Evolutionary conservation across 2,888 invertebrate species (phyloP).

Genomic region (Mesopsocus fuscifrons): DNA sequence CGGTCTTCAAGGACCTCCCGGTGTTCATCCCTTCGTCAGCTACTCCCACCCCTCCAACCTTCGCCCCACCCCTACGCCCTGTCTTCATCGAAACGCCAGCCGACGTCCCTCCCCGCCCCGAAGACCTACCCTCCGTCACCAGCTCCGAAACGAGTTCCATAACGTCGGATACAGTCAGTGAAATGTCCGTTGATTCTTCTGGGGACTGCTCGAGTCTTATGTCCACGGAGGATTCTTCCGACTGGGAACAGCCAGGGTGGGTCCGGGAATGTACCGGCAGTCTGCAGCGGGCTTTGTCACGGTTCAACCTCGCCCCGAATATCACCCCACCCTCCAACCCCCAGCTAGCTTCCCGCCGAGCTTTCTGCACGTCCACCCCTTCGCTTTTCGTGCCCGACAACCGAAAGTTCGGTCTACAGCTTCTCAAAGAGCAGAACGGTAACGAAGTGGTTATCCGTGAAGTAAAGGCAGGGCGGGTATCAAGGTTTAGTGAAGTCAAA

Average conservation of each 20-base stretch:
- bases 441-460: conserved; percentile 29
- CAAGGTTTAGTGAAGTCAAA: conserved; percentile 29
- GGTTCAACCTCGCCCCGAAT: conserved; percentile 18
- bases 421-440: conserved; percentile 26
- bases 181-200: conserved; percentile 31
- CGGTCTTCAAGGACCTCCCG: not conserved
- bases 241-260: conserved; percentile 21
- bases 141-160: conserved; percentile 7
- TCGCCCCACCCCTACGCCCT: not conserved
- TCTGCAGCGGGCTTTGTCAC: conserved; percentile 27
- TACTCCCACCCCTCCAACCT: not conserved
- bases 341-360: not conserved
- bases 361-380: not conserved
- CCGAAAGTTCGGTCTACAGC: conserved; percentile 23
- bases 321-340: not conserved
- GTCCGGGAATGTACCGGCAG: conserved; percentile 28
- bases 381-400: not conserved
- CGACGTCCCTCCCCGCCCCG: not conserved
- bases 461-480: conserved; percentile 25
- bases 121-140: not conserved
- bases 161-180: conserved; percentile 25
- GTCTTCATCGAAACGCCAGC: not conserved
- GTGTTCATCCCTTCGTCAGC: not conserved
- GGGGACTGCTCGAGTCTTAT: conserved; percentile 31
- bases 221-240: conserved; percentile 28